Evolutionary conservation across 2,113 vertebrate genomes (phyloP).

Genomic region (Leucosticte australis): DNA sequence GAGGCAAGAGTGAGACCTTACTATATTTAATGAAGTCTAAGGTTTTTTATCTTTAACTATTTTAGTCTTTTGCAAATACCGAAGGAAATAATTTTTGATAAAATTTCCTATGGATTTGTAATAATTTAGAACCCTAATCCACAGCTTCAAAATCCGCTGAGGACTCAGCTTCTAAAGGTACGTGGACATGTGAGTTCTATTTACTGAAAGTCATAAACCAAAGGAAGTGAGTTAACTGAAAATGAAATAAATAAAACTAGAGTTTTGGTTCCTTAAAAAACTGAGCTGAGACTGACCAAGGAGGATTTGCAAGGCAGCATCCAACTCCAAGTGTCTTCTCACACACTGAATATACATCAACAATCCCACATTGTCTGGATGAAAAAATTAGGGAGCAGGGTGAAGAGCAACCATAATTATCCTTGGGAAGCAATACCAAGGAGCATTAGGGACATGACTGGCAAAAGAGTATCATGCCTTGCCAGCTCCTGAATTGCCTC

Average conservation of each 20-base stretch:
- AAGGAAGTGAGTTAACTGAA: background rate
- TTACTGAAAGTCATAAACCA: background rate
- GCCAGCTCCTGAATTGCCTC: background rate
- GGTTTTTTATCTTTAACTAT: background rate
- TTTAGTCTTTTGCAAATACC: slow-evolving; percentile 31
- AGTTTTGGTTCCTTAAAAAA: background rate
- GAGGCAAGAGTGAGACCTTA: background rate
- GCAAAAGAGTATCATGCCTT: background rate
- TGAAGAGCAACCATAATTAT: background rate
- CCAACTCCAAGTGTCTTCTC: background rate
- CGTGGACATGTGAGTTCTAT: background rate
- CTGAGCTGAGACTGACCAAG: background rate
- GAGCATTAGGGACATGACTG: background rate
- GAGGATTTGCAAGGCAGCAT: background rate
- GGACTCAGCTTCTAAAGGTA: background rate
- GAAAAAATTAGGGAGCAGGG: background rate
- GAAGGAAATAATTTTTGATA: background rate
- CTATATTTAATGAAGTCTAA: background rate
- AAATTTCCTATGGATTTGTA: background rate
- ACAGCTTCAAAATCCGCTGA: background rate
- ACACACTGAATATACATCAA: background rate
- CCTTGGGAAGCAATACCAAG: background rate
- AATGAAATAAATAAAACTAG: background rate
- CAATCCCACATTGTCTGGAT: background rate
- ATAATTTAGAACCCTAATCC: background rate